Conservation (phyloP, 2,888 invertebrate species). For the Ditula angustiorana region DNA sequence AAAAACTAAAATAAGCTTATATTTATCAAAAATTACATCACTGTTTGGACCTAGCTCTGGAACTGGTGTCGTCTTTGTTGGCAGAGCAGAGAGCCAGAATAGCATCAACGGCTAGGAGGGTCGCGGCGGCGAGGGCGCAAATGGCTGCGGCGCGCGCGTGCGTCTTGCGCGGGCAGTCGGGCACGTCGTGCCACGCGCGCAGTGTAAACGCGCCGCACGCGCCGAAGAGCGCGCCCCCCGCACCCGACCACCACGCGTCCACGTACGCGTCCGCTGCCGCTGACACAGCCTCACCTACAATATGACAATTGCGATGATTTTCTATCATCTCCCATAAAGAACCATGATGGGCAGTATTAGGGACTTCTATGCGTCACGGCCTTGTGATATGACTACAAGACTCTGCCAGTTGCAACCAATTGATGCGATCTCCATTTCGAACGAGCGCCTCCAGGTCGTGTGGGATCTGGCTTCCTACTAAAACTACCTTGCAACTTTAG, state of each 20-base stretch:
- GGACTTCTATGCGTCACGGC: too few relatives aligned
- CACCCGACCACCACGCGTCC: constrained; percentile 77
- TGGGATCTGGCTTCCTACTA: too few relatives aligned
- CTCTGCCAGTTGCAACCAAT: too few relatives aligned
- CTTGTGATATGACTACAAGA: too few relatives aligned
- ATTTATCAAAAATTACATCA: constrained; percentile 42
- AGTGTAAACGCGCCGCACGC: constrained; percentile 19
- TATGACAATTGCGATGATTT: too few relatives aligned
- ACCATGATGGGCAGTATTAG: too few relatives aligned
- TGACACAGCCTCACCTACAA: constrained; percentile 73
- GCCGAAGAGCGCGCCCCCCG: constrained; percentile 47
- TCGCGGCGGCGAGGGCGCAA: constrained; percentile 45
- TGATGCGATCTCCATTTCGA: too few relatives aligned
- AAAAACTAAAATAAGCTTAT: constrained; percentile 37
- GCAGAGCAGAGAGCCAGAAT: constrained; percentile 69
- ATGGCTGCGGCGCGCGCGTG: constrained; percentile 27
- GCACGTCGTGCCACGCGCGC: constrained; percentile 16
- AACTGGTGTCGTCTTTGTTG: constrained; percentile 60
- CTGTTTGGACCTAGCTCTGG: constrained; percentile 52
- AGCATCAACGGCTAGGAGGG: constrained; percentile 65
- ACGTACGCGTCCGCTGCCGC: constrained; percentile 75
- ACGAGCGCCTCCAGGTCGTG: too few relatives aligned
- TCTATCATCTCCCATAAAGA: too few relatives aligned
- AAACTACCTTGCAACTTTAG: too few relatives aligned
- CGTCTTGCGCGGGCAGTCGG: constrained; percentile 21